Evolutionary conservation across 2,888 invertebrate genomes (phyloP).

Genomic region (Papilio protenor): DNA sequence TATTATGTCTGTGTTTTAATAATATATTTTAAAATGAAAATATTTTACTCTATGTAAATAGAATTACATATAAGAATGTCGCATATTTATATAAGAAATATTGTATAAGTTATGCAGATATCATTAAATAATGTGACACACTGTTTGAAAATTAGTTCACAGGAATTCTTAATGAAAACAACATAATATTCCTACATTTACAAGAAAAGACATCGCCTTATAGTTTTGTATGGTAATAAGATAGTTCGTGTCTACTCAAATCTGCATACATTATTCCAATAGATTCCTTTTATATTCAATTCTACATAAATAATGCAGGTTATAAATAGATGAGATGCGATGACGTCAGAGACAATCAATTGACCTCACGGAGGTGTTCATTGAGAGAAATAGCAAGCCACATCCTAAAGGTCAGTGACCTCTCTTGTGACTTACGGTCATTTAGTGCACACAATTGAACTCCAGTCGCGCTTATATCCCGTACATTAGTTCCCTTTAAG

Average conservation of each 20-base stretch:
- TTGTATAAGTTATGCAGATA: constrained; percentile 3
- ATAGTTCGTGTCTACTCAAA: background rate
- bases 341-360: constrained; percentile 6
- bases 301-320: background rate
- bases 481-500: background rate
- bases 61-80: background rate
- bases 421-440: constrained; percentile 10
- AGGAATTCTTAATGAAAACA: background rate
- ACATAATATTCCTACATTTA: background rate
- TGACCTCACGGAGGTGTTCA: constrained; percentile 25
- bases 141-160: background rate
- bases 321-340: constrained; percentile 3
- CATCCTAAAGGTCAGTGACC: constrained; percentile 26
- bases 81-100: background rate
- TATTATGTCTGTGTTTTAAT: background rate
- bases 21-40: background rate
- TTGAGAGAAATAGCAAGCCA: constrained; percentile 20
- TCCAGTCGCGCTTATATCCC: background rate
- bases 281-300: background rate
- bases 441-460: constrained; percentile 15
- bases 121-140: background rate
- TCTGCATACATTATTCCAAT: background rate
- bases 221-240: background rate
- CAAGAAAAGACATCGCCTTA: background rate
- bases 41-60: background rate